Evolutionary conservation across 2,113 vertebrate genomes (phyloP).

Genomic region (Nannospalax galili): DNA sequence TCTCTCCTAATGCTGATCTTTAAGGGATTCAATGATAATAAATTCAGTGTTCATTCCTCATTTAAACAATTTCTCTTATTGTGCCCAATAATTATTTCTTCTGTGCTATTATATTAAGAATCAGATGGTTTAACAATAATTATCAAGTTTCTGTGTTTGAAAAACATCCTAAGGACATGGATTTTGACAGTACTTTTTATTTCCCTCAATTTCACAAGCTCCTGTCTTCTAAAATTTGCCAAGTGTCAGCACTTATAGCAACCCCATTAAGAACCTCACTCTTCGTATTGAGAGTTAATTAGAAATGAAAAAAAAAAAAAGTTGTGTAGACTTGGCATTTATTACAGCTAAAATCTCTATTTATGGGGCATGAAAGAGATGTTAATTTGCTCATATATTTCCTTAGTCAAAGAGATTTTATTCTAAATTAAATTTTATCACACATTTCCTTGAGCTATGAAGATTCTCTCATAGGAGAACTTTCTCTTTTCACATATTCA

Average conservation of each 20-base stretch:
- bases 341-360: background rate
- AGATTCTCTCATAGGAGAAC: background rate
- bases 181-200: background rate
- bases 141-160: background rate
- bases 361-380: background rate
- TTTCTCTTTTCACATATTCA: background rate
- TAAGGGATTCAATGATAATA: background rate
- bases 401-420: background rate
- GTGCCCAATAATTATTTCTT: background rate
- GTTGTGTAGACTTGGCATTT: background rate
- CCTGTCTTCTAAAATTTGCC: background rate
- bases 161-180: background rate
- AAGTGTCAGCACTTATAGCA: background rate
- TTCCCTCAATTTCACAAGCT: background rate
- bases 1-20: background rate
- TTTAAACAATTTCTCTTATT: background rate
- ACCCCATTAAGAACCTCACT: background rate
- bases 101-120: background rate
- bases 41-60: background rate
- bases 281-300: background rate
- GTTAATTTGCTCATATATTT: background rate
- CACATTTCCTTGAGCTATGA: background rate
- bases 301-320: background rate
- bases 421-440: conserved; percentile 16
- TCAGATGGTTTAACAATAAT: background rate